Evolutionary conservation across 2,888 invertebrate genomes (phyloP).

Genomic region (Gari tellinella): DNA sequence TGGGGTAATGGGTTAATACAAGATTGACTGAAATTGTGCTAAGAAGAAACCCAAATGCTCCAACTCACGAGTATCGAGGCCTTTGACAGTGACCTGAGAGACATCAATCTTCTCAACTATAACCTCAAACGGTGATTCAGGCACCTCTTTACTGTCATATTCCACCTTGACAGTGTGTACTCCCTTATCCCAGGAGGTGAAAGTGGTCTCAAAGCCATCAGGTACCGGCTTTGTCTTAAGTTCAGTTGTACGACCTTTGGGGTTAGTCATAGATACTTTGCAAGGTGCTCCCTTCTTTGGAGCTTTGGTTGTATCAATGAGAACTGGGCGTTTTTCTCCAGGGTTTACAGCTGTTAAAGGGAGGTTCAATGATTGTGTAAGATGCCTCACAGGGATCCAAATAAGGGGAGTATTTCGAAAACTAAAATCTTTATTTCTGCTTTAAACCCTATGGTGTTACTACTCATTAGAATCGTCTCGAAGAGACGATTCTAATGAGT

Average conservation of each 20-base stretch:
- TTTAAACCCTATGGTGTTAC: too few species aligned
- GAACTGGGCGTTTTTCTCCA: conserved; percentile 59
- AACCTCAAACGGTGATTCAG: conserved; percentile 84
- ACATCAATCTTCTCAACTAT: conserved; percentile 88
- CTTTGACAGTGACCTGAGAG: conserved; percentile 93
- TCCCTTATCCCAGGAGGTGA: conserved; percentile 82
- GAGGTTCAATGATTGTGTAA: too few species aligned
- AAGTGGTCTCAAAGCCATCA: conserved; percentile 87
- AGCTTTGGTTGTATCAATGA: conserved; percentile 60
- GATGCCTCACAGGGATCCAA: too few species aligned
- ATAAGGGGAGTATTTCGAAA: too few species aligned
- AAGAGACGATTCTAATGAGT: too few species aligned
- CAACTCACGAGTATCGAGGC: conserved; percentile 94
- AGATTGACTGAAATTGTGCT: too few species aligned
- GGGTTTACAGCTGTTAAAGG: conserved; percentile 52
- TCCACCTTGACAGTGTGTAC: conserved; percentile 82
- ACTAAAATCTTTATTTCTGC: too few species aligned
- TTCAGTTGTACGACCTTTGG: conserved; percentile 86
- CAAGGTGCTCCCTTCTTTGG: conserved; percentile 64
- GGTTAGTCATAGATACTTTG: conserved; percentile 73
- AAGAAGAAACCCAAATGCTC: too few species aligned
- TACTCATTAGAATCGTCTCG: too few species aligned
- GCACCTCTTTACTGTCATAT: conserved; percentile 84
- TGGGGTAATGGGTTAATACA: too few species aligned
- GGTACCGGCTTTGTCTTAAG: conserved; percentile 93